phyloP scores from a whole-genome alignment of 2,797 vertebrate species.

The Muraenolepis orangiensis region DNA sequence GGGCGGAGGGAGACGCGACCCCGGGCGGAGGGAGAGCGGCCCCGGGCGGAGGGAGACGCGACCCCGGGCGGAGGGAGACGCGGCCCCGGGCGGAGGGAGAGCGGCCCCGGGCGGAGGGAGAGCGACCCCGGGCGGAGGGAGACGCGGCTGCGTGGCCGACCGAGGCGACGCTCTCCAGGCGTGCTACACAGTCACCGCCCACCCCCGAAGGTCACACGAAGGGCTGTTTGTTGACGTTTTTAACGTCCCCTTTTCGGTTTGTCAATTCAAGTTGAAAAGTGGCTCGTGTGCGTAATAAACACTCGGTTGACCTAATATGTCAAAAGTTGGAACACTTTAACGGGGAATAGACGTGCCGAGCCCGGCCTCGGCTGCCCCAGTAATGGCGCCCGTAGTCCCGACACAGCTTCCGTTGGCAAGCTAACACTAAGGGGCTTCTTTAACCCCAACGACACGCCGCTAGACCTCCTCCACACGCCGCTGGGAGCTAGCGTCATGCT shows the following conservation, averaged over 20 bases:
- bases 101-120: no score
- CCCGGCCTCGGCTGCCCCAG: constrained; percentile 48
- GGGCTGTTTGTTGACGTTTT: not conserved
- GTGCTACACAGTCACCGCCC: constrained; percentile 29
- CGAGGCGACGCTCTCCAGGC: constrained; percentile 33
- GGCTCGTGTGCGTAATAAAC: not conserved
- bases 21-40: no score
- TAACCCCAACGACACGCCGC: not conserved
- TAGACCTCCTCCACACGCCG: accelerated
- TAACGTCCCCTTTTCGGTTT: not conserved
- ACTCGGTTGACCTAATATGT: not conserved
- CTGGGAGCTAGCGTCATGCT: not conserved
- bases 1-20: constrained; percentile 7
- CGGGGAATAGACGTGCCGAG: not conserved
- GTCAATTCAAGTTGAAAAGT: not conserved
- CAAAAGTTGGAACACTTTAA: not conserved
- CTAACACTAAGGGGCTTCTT: not conserved
- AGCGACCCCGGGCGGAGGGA: no score
- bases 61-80: constrained; percentile 29
- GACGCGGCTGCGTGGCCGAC: constrained; percentile 25
- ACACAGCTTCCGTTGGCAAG: constrained; percentile 67
- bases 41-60: not conserved
- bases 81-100: no score
- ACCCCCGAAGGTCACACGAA: constrained; percentile 50
- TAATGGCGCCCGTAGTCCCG: constrained; percentile 72